phyloP scores from a whole-genome alignment of 1,140 invertebrate genomes.

The Aphidius ervi region DNA sequence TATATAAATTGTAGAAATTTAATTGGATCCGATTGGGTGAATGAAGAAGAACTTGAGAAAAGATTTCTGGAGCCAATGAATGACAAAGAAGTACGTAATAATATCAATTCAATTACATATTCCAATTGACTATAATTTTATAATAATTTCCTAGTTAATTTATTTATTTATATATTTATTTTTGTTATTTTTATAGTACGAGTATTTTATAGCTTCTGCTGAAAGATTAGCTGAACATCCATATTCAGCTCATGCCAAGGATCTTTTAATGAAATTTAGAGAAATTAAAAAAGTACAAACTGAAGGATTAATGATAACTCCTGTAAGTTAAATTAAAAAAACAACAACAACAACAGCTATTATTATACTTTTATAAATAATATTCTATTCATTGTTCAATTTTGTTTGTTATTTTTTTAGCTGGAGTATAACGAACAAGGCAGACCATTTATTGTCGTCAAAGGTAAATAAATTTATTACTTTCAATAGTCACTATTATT shows the following conservation, averaged over 20 bases:
- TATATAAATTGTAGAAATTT: constrained; percentile 50
- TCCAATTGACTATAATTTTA: no score
- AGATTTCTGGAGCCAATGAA: constrained; percentile 67
- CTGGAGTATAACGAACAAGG: constrained; percentile 26
- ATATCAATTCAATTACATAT: constrained; percentile 3
- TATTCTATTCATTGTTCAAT: constrained; percentile 9
- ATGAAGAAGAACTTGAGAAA: constrained; percentile 63
- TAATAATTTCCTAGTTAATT: no score
- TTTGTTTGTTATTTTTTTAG: constrained; percentile 25
- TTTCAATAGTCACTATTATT: neutral
- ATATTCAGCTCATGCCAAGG: constrained; percentile 62
- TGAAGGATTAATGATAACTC: constrained; percentile 53
- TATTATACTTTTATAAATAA: constrained; percentile 14
- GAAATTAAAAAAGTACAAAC: constrained; percentile 56
- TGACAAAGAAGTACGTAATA: constrained; percentile 58
- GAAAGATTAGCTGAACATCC: constrained; percentile 69
- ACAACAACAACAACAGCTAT: no score
- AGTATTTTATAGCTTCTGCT: constrained; percentile 69
- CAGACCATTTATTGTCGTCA: constrained; percentile 28
- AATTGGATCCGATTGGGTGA: constrained; percentile 63
- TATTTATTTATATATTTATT: neutral
- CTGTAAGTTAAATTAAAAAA: constrained; percentile 28
- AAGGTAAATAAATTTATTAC: constrained; percentile 25
- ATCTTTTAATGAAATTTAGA: constrained; percentile 70
- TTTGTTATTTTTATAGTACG: constrained; percentile 57